These are phyloP conservation scores for Eupithecia insigniata DNA, from an alignment of 2,888 invertebrate genomes.

Conservation along the genomic window DNA sequence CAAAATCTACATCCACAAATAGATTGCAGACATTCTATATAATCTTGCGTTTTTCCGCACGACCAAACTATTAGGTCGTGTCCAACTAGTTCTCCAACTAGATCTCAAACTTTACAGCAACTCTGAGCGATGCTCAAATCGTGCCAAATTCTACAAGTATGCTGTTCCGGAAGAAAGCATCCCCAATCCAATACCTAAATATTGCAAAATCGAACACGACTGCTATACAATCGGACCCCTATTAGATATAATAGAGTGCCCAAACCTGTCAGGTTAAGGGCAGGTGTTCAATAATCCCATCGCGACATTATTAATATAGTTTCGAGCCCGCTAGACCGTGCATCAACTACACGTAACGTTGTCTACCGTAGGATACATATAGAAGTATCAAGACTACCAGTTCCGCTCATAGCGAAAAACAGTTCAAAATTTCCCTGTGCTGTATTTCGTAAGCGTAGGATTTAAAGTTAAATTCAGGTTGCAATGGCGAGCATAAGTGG, in stretches of 20 bases:
- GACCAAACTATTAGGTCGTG: neutral
- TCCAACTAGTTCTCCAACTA: neutral
- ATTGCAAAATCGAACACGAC: neutral
- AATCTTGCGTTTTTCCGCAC: neutral
- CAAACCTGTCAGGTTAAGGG: conserved; percentile 17
- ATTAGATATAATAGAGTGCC: neutral
- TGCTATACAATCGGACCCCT: neutral
- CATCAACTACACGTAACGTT: conserved; percentile 18
- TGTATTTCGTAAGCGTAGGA: neutral
- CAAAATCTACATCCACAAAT: neutral
- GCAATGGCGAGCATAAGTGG: neutral
- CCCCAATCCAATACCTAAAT: neutral
- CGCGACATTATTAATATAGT: conserved; percentile 28
- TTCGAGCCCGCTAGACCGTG: conserved; percentile 18
- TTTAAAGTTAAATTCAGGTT: neutral
- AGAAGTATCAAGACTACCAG: neutral
- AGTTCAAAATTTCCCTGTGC: neutral
- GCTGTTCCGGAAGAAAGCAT: neutral
- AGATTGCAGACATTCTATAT: neutral
- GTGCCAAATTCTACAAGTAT: neutral
- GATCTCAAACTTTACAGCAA: neutral
- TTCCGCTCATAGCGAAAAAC: neutral
- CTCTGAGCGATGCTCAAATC: neutral
- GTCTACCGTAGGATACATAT: conserved; percentile 6
- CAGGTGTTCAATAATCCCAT: conserved; percentile 29